These are phyloP conservation scores for Proterorhinus semilunaris DNA, from an alignment of 2,113 vertebrate genomes.

Conservation along the genomic window DNA sequence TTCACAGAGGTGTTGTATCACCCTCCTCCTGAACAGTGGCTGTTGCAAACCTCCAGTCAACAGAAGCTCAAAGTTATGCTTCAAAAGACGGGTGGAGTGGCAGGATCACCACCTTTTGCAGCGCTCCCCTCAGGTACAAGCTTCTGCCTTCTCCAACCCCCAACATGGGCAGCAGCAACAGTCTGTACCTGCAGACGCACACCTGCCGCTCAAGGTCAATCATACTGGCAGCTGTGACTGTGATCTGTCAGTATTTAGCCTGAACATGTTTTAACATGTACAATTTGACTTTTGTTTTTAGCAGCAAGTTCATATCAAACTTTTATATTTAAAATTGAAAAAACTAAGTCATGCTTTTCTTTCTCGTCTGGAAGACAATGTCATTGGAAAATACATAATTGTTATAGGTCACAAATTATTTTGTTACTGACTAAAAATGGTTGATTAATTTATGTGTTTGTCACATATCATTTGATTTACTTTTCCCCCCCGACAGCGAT, in stretches of 20 bases:
- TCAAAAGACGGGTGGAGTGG: slow-evolving; percentile 96
- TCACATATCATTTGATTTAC: not conserved
- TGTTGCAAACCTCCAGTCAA: slow-evolving; percentile 86
- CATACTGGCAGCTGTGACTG: slow-evolving; percentile 22
- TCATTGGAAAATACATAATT: too few species aligned
- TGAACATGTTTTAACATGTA: slow-evolving; percentile 10
- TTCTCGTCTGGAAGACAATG: not conserved
- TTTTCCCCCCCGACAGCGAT: not conserved
- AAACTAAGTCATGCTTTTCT: not conserved
- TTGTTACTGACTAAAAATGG: not conserved
- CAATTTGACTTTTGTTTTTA: slow-evolving; percentile 1
- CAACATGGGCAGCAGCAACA: slow-evolving; percentile 11
- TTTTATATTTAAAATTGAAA: slow-evolving; percentile 7
- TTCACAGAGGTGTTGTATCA: slow-evolving; percentile 93
- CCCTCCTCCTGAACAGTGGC: slow-evolving; percentile 94
- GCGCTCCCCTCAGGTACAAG: slow-evolving; percentile 91
- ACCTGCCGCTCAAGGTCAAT: slow-evolving; percentile 31
- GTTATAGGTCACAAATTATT: too few species aligned
- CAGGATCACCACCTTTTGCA: slow-evolving; percentile 86
- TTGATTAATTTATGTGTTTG: not conserved
- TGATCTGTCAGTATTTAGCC: slow-evolving; percentile 15
- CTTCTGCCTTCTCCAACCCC: slow-evolving; percentile 68
- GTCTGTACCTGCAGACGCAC: slow-evolving; percentile 31
- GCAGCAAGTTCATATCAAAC: slow-evolving; percentile 30
- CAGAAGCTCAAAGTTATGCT: slow-evolving; percentile 89